Conservation (phyloP, 2,797 vertebrate species). For the Dallia pectoralis region DNA sequence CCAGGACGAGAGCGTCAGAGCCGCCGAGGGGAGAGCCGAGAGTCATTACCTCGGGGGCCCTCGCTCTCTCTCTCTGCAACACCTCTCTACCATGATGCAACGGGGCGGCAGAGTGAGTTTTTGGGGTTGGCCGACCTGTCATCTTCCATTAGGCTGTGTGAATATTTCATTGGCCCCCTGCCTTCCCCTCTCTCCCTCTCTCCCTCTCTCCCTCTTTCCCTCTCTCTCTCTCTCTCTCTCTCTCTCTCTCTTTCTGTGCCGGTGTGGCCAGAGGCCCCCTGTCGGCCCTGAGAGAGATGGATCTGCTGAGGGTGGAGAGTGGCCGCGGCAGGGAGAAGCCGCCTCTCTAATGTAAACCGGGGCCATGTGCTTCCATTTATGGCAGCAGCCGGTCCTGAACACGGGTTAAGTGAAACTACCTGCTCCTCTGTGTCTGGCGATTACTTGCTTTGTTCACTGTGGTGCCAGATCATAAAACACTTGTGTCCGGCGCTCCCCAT, state of each 20-base stretch:
- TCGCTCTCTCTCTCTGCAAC: slow-evolving; percentile 32
- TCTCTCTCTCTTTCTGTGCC: slow-evolving; percentile 10
- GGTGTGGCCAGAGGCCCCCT: slow-evolving; percentile 17
- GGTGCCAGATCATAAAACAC: slow-evolving; percentile 75
- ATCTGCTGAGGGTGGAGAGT: slow-evolving; percentile 23
- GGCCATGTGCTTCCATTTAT: slow-evolving; percentile 75
- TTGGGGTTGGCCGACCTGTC: slow-evolving; percentile 9
- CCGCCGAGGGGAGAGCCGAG: slow-evolving; percentile 36
- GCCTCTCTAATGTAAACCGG: slow-evolving; percentile 50
- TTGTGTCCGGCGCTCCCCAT: slow-evolving; percentile 57
- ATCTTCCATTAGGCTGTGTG: slow-evolving; percentile 29
- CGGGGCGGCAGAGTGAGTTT: slow-evolving; percentile 20
- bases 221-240: slow-evolving; percentile 27
- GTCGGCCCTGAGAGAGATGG: slow-evolving; percentile 19
- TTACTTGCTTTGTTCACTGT: slow-evolving; percentile 73
- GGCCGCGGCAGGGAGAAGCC: background rate
- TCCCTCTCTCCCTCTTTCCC: slow-evolving; percentile 19
- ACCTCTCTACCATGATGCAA: slow-evolving; percentile 31
- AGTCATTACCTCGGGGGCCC: slow-evolving; percentile 35
- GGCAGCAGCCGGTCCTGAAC: slow-evolving; percentile 57
- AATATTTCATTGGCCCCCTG: slow-evolving; percentile 50
- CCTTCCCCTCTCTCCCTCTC: slow-evolving; percentile 15
- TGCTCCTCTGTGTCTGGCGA: slow-evolving; percentile 72
- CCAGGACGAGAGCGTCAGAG: slow-evolving; percentile 20
- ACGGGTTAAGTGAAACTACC: slow-evolving; percentile 78